Base-by-base conservation (phyloP, 2,888 invertebrate species). In the Odontocerum albicorne region DNA sequence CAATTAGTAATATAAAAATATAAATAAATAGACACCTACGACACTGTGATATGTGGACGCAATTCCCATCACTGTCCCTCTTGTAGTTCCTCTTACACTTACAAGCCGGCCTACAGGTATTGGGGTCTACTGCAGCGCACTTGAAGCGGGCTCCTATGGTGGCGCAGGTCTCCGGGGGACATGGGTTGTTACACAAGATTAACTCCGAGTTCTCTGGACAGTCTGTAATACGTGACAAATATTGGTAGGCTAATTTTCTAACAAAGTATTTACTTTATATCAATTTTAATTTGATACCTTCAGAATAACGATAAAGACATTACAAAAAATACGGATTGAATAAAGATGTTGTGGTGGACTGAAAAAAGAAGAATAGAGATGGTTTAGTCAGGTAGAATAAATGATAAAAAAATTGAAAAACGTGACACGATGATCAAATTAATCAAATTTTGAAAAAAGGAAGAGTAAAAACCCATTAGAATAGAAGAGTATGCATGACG, bases 91-190 rank as follows among this genome's bases (percentile, higher is more conserved):
- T 12, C 6, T 22, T 35, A 38, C 52, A 52, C 13, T 35, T 44
- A 22, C 52, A 52, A 15, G 44, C 44, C 10, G 44, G 44, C 12
- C 45, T 52, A 17, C 44, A 44, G n/a, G 32, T 44, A 13, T n/a
- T 13, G 12, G 44, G 22, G n/a, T 45, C 45, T 3, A 19, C 35
- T 8, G 32, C 50, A 19, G 32, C 21, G 12, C 52, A 52, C 19
- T 44, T 52, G 22, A 22, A 52, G 4, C 10, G 21, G 8, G 6
- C 36, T 12, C 38, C 38, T 4, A 52, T 45, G 15, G 36, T n/a
- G 3, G 12, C 38, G 16, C 52, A 52, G 10, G 36, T 45, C 12
- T 52, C 35, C 3, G 52, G 52, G 10, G 52, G 52, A 21, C 52
- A 52, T 12, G 33, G 35, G 6, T 36, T 44, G 19, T n/a, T 16